Evolutionary conservation across 1,140 invertebrate species (phyloP).

Genomic region (Drosophila varians): DNA sequence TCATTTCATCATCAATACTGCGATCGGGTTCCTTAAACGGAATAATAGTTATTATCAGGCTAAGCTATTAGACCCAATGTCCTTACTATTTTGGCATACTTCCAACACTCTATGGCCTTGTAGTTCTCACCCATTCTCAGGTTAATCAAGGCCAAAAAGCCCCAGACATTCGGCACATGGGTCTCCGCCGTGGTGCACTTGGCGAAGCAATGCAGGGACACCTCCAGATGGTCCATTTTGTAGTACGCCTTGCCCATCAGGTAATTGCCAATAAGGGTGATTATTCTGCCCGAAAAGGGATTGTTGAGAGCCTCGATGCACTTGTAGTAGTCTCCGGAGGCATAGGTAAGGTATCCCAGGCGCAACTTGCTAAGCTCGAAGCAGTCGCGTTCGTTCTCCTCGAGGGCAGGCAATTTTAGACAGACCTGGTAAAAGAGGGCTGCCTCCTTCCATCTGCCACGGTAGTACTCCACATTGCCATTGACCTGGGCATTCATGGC

Average conservation of each 20-base stretch:
- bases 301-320: conserved; percentile 28
- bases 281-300: not conserved
- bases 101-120: conserved; percentile 69
- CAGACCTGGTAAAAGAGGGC: conserved; percentile 32
- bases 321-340: conserved; percentile 29
- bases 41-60: not conserved
- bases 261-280: conserved; percentile 22
- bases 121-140: conserved; percentile 49
- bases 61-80: conserved; percentile 6
- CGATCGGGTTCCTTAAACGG: conserved; percentile 39
- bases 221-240: conserved; percentile 20
- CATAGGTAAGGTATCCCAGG: conserved; percentile 53
- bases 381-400: conserved; percentile 13
- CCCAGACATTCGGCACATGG: conserved; percentile 72
- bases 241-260: conserved; percentile 64
- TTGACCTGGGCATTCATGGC: conserved; percentile 55
- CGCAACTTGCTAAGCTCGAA: conserved; percentile 48
- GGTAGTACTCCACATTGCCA: conserved; percentile 63
- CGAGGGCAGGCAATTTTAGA: not conserved
- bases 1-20: conserved; percentile 44
- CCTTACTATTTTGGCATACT: conserved; percentile 67
- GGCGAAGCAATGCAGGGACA: conserved; percentile 42
- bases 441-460: conserved; percentile 22
- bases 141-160: conserved; percentile 65
- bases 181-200: conserved; percentile 24